Conservation (phyloP, 2,113 vertebrate genomes). For the Corythornis vintsioides region DNA sequence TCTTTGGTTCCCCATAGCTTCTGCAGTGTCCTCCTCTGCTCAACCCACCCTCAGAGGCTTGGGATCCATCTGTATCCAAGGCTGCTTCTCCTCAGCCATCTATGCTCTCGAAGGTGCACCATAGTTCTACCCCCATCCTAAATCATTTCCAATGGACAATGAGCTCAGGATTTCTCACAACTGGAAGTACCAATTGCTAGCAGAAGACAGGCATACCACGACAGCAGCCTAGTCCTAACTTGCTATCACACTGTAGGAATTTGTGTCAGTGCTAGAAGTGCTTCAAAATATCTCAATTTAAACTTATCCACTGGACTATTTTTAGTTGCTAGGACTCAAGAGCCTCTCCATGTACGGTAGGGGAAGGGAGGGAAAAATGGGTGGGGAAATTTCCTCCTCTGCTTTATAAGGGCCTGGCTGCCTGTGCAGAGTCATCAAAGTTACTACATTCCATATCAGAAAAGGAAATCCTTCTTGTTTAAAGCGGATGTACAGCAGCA, state of each 20-base stretch:
- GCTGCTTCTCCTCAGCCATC: background rate
- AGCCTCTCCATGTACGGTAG: slow-evolving; percentile 44
- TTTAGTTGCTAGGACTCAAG: slow-evolving; percentile 41
- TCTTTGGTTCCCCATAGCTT: background rate
- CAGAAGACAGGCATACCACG: background rate
- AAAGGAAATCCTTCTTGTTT: slow-evolving; percentile 60
- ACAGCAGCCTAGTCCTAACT: background rate
- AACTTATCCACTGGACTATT: slow-evolving; percentile 53
- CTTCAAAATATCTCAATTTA: slow-evolving; percentile 65
- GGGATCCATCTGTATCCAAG: background rate
- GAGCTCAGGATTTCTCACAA: background rate
- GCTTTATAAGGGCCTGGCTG: slow-evolving; percentile 45
- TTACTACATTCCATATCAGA: slow-evolving; percentile 37
- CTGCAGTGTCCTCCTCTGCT: background rate
- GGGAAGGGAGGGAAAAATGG: slow-evolving; percentile 37
- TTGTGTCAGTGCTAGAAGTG: slow-evolving; percentile 40
- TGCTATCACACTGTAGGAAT: slow-evolving; percentile 38
- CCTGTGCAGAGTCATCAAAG: slow-evolving; percentile 35
- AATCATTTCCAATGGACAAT: background rate
- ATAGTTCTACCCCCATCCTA: background rate
- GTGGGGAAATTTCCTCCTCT: slow-evolving; percentile 54
- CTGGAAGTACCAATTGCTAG: background rate
- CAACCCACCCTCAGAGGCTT: background rate
- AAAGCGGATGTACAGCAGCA: slow-evolving; percentile 46
- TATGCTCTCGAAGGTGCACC: background rate